Base-by-base conservation (phyloP, 2,888 invertebrate species). In the Chymomyza procnemis region DNA sequence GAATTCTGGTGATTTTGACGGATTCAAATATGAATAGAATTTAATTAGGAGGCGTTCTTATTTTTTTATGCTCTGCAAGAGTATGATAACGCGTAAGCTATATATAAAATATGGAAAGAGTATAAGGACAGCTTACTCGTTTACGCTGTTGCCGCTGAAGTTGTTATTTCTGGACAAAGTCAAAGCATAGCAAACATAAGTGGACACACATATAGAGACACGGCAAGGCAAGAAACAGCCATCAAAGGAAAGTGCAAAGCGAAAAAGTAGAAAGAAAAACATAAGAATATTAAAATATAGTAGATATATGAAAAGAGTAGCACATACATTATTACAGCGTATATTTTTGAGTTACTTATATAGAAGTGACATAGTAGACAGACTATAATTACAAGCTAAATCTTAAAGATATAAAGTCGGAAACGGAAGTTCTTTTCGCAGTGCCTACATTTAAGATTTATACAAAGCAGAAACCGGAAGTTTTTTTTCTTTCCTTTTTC, bases 101-200 rank as follows among this genome's bases (percentile, higher is more conserved):
- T 41, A 41, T 41, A 41, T n/a, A n/a, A n/a, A n/a, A n/a, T 41
- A 12, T 41, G 4, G 12, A 12, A 4, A 9, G 6, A 34, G 34
- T 4, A 16, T 3, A 26, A 56, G 21, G 54, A 8, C 21, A 30
- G 66, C 85, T 81, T 82, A 85, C 81, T 81, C 85, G 68, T 71
- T 58, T 61, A 72, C 66, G 66, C 64, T 69, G 48, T 69, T 73
- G 46, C 71, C 66, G 47, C 50, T 56, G 22, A 48, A 66, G 62
- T 71, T 67, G 55, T 71, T 85, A 55, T 76, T 67, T 61, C 85
- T 85, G 63, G 50, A 52, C 47, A 48, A 16, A 18, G 61, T 55
- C 68, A 62, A 47, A 64, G 12, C 30, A 22, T 6, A 6, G 34
- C 26, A 57, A 57, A 26, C 52, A 52, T 19, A 18, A 9, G 19